These are phyloP conservation scores for Rhizomys pruinosus DNA, from an alignment of 2,113 vertebrate genomes.

Conservation along the genomic window DNA sequence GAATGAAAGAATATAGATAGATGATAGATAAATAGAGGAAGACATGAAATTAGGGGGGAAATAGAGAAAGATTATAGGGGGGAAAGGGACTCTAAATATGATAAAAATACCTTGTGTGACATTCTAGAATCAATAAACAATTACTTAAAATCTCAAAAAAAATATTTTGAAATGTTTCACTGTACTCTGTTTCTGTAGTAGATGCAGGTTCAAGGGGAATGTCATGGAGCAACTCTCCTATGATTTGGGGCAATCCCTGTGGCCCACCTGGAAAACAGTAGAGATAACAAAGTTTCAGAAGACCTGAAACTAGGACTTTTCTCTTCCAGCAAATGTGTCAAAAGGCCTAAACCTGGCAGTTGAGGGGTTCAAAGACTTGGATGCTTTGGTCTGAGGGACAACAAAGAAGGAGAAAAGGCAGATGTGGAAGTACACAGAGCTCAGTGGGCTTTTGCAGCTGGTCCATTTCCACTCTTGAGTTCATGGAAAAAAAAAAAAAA, in stretches of 20 bases:
- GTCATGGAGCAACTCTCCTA: too few species aligned
- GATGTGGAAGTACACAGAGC: neutral
- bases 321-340: neutral
- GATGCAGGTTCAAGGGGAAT: too few species aligned
- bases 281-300: neutral
- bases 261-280: conserved; percentile 10
- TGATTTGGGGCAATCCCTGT: conserved; percentile 7
- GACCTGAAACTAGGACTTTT: conserved; percentile 10
- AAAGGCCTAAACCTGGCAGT: neutral
- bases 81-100: too few species aligned
- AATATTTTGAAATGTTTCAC: too few species aligned
- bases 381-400: neutral
- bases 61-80: too few species aligned
- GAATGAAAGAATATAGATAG: too few species aligned
- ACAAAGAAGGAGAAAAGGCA: neutral
- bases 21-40: too few species aligned
- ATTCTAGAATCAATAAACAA: too few species aligned
- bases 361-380: neutral
- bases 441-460: neutral
- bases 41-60: too few species aligned
- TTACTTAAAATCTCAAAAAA: too few species aligned
- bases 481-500: neutral
- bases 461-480: neutral
- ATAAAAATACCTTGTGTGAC: too few species aligned
- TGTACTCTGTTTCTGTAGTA: too few species aligned